Conservation (phyloP, 2,888 invertebrate genomes). For the Chloroclysta siterata region DNA sequence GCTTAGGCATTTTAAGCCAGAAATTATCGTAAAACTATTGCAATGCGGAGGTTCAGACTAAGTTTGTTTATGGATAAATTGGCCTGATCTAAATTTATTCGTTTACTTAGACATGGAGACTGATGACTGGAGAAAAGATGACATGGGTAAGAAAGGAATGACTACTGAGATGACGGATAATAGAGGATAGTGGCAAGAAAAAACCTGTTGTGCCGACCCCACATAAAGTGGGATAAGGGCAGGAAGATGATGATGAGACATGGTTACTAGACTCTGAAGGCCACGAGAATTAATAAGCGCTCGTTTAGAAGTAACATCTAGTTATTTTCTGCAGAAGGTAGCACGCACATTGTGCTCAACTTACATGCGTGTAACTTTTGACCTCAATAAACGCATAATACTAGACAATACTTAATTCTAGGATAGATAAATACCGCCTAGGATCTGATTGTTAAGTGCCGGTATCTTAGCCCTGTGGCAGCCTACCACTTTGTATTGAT, state of each 20-base stretch:
- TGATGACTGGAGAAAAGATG: too few species aligned
- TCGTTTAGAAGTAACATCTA: conserved; percentile 16
- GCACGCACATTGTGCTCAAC: conserved; percentile 22
- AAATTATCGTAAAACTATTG: too few species aligned
- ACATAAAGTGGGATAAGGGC: too few species aligned
- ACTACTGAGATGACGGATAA: too few species aligned
- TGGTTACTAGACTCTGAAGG: conserved; percentile 18
- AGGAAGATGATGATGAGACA: too few species aligned
- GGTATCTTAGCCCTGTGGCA: background rate
- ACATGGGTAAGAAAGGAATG: too few species aligned
- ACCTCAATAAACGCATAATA: conserved; percentile 18
- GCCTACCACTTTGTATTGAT: background rate
- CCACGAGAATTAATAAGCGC: conserved; percentile 15
- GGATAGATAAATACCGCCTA: background rate
- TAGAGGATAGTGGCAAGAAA: too few species aligned
- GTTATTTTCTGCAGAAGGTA: conserved; percentile 23
- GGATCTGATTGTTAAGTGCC: background rate
- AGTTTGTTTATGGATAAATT: background rate
- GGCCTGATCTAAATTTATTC: conserved; percentile 14
- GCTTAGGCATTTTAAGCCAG: too few species aligned
- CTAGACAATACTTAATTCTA: background rate
- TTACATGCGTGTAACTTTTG: conserved; percentile 20
- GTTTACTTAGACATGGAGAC: conserved; percentile 31
- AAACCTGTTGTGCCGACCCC: too few species aligned
- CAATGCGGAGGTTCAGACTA: background rate